A percentile compares a stretch with the other conserved stretches of the same genome.
Conservation (phyloP, 1,140 invertebrate genomes). For the Aphelinus atriplicis region DNA sequence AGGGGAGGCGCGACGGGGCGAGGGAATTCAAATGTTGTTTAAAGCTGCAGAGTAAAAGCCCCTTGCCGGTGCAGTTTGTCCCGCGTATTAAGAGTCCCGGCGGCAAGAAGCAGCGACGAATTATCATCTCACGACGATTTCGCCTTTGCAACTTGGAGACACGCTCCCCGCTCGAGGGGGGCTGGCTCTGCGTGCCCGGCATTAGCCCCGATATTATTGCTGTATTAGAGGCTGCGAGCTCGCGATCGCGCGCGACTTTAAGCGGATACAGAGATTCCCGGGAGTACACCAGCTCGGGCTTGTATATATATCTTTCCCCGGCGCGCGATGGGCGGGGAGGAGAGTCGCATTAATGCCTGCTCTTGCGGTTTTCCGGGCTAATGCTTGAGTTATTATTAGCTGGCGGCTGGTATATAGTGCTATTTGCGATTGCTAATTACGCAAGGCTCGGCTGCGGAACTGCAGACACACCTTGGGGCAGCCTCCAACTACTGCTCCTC, state of each 20-base stretch:
- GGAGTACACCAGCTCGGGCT: neutral
- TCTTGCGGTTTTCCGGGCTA: slow-evolving; percentile 17
- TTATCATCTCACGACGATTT: slow-evolving; percentile 9
- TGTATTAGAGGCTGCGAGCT: slow-evolving; percentile 18
- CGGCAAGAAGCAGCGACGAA: neutral
- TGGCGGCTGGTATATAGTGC: no score
- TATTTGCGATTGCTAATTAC: slow-evolving; percentile 27
- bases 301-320: slow-evolving; percentile 1
- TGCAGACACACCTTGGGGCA: no score
- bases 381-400: slow-evolving; percentile 28
- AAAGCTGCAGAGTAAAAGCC: no score
- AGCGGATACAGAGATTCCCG: slow-evolving; percentile 10
- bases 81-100: slow-evolving; percentile 6
- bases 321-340: no score
- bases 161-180: neutral
- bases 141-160: slow-evolving; percentile 2
- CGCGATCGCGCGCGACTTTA: slow-evolving; percentile 23
- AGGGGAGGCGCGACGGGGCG: no score
- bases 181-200: neutral
- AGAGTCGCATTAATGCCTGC: neutral
- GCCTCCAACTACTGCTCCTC: no score
- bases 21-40: no score
- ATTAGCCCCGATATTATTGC: slow-evolving; percentile 33
- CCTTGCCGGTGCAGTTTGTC: neutral
- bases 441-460: neutral